Evolutionary conservation across 2,888 invertebrate genomes (phyloP), one percentile per base, ranked within the genome.

Genomic region (Opisthograptis luteolata): DNA sequence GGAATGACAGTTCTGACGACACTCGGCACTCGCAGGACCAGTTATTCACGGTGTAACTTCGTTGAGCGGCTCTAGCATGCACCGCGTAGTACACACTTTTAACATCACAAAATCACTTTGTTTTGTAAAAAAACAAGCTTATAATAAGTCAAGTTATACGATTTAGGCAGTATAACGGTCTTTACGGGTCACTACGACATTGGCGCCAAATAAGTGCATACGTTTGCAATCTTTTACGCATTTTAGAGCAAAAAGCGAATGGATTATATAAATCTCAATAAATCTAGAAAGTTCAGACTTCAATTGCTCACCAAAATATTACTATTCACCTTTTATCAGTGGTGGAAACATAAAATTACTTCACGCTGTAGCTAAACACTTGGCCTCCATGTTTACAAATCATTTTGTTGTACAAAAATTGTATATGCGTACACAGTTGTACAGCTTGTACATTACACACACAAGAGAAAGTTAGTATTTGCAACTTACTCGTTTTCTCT

Each of bases 331-430:
- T 64, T n/a, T 13, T 10, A 19, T 4, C 10, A 35, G 35, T 28
- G 27, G 27, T 47, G 50, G 32, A 41, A 13, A 39, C 35, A 48
- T 58, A 64, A 74, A 70, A 70, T 72, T 73, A 74, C 64, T 78
- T 74, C 64, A 79, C 74, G 71, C 67, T 70, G 58, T 60, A 73
- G 66, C 73, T 76, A 68, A 79, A 79, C 79, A 83, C 83, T 82
- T 78, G 75, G 83, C 88, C 86, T 82, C 90, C 90, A 90, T 90
- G 89, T 90, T 90, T 90, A 90, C 90, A 90, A 89, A 87, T 89
- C 79, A 79, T 83, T 85, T n/a, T n/a, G n/a, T n/a, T 69, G 68
- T 75, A 76, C 76, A 84, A 85, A 83, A 84, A 77, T 76, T 73
- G 62, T 52, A 13, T 74, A 66, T 62, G 68, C 58, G 41, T 73